Base-by-base conservation (phyloP, 2,888 invertebrate species). In the Drosophila nr. perissopoda region DNA sequence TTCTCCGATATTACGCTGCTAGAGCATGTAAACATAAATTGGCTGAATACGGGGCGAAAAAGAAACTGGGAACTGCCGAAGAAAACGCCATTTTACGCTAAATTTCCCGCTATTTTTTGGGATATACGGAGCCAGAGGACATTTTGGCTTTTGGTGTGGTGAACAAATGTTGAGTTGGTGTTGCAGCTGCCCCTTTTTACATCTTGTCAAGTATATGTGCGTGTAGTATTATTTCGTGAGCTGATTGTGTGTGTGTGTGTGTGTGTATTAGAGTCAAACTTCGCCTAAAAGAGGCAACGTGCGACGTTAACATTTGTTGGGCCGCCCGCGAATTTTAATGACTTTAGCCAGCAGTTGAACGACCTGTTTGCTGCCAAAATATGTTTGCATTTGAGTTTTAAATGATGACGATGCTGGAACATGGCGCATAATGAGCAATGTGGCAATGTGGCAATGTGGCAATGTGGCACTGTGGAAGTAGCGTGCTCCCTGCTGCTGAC, bases 361-460 rank as follows among this genome's bases (percentile, higher is more conserved):
- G 59, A 74, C 74, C 75, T 78, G 76, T 61, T 70, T 59, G 40
- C n/a, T 57, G 62, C 48, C 65, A 65, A 68, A 76, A 76, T 73
- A 73, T 78, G 83, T 84, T 87, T 78, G 77, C 73, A 83, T 88
- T 88, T 89, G 77, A 89, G 86, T 89, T 89, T 88, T 80, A 84
- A 85, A 88, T 88, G 83, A 80, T 67, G 85, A 88, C 82, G 76
- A 70, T 72, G 78, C 71, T 68, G 33, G 38, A n/a, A 25, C 16
- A 31, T 36, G 27, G 27, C 13, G 25, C 34, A 18, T 8, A 58
- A 45, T 33, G 29, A 25, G 45, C 29, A 18, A 25, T 27, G 31
- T 13, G 31, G n/a, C 36, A 18, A 25, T 27, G 31, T 13, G 31
- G n/a, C 36, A 38, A 25, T 25, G 16, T 45, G 45, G 16, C 45